Base-by-base conservation (phyloP, 2,113 vertebrate genomes). In the Megaleporinus macrocephalus region DNA sequence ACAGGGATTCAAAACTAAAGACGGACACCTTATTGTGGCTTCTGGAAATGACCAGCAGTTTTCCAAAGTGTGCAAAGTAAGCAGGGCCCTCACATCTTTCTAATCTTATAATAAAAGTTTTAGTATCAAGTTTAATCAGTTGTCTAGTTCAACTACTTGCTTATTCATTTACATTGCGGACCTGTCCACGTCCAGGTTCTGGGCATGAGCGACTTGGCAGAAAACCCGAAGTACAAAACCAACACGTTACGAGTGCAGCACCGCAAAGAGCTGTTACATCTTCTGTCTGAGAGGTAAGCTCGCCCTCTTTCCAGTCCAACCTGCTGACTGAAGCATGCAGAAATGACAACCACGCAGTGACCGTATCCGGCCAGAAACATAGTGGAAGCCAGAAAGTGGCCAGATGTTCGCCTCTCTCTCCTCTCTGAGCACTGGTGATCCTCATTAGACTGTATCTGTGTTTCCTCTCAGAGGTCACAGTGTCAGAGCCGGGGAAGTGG, bases 31-130 rank as follows among this genome's bases (percentile, higher is more conserved):
- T 0, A 93, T 99, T 47, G 92, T 99, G 26, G 97, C 95, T 83
- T 95, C 97, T 80, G 97, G 95, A 84, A 99, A 97, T 72, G 90
- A 99, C 85, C 92, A 93, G 29, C 97, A 98, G 86, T 99, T 98
- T 90, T 87, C 93, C 82, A 93, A 87, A 77, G 87, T 97, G 57
- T 98, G 97, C 90, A 94, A 96, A 93, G 97, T 98, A 68, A 55
- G 24, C 70, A 65, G 9, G 12, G 5, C 26, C 7, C 26, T n/a
- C n/a, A 18, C 20, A 47, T 79, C n/a, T 41, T 1, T 55, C 14
- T 7, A 24, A 78, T 78, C 12, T 36, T 29, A 65, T 24, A 3
- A 22, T 66, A 4, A n/a, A 78, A 16, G 5, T 12, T n/a, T n/a
- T n/a, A n/a, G n/a, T n/a, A n/a, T n/a, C n/a, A n/a, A n/a, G n/a